Percentiles rank a stretch among this genome's conserved stretches.
These are phyloP conservation scores for Eilema caniola DNA, from an alignment of 2,888 invertebrate species.

Conservation along the genomic window DNA sequence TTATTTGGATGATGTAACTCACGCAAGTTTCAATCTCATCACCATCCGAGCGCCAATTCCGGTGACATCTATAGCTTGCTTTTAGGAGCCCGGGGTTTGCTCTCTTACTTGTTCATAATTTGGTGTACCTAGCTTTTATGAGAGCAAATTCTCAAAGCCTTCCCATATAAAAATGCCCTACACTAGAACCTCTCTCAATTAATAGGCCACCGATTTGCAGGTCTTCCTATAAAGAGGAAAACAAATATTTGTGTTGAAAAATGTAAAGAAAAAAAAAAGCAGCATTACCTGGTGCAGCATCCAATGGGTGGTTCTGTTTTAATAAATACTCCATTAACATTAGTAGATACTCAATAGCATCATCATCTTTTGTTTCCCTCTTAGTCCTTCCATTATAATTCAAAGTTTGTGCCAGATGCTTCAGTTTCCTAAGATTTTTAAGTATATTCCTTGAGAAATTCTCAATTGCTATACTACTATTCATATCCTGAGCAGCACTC, in stretches of 20 bases:
- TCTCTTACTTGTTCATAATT: not conserved
- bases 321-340: slow-evolving; percentile 75
- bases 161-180: too few relatives aligned
- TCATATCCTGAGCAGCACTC: slow-evolving; percentile 36
- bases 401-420: slow-evolving; percentile 60
- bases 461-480: slow-evolving; percentile 55
- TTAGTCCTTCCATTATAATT: slow-evolving; percentile 58
- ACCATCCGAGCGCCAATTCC: too few relatives aligned
- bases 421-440: slow-evolving; percentile 70
- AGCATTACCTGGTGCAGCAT: slow-evolving; percentile 64
- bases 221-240: too few relatives aligned
- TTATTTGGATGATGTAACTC: not conserved
- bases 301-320: slow-evolving; percentile 63
- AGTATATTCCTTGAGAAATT: slow-evolving; percentile 68
- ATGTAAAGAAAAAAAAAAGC: too few relatives aligned
- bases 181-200: too few relatives aligned
- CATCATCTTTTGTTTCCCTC: slow-evolving; percentile 61
- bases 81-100: not conserved
- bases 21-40: not conserved
- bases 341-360: slow-evolving; percentile 72
- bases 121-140: not conserved
- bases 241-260: not conserved
- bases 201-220: too few relatives aligned
- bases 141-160: too few relatives aligned
- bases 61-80: too few relatives aligned